Evolutionary conservation across 2,888 invertebrate species (phyloP), one percentile per base, ranked within the genome.

Genomic region (Volucella inflata): DNA sequence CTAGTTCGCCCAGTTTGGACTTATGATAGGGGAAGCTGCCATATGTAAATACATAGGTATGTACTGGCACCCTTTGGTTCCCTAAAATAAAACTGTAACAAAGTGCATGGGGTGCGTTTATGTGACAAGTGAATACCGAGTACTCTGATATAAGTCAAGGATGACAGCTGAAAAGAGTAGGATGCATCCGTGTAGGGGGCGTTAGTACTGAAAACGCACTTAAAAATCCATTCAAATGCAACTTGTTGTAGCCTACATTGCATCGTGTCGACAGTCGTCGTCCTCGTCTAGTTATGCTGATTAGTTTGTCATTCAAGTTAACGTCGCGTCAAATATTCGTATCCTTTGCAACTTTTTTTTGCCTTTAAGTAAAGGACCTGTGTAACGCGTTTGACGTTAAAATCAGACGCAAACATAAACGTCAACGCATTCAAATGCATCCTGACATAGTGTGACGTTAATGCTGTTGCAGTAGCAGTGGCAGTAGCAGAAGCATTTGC

Each of bases 211-310:
- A 68, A 59, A 75, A 74, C 70, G 84, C 71, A 71, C 38, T 64
- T 53, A 71, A 60, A 84, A 70, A 80, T 84, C 80, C 65, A 80
- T 84, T 80, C 74, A 64, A 84, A 84, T 80, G 72, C 85, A 76
- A 76, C 76, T 81, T 81, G 30, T 30, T 30, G 81, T 85, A 85
- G 81, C 85, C 85, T 85, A 85, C 81, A 85, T 30, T 30, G 30
- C 6, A 30, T 30, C 30, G 6, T 30, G 30, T 30, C 30, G 30
- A 30, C 30, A 6, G 30, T 30, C 30, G 4, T 30, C 30, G n/a
- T n/a, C n/a, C n/a, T 85, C 70, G 80, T 84, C 79, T 80, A 75
- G 75, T 79, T 64, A 84, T 79, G 46, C 51, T 74, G 78, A 84
- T 84, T 80, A 80, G 84, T 80, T 80, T 75, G 65, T 75, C 40